Conservation (phyloP, 2,888 invertebrate species). For the Amphimallon solstitiale region DNA sequence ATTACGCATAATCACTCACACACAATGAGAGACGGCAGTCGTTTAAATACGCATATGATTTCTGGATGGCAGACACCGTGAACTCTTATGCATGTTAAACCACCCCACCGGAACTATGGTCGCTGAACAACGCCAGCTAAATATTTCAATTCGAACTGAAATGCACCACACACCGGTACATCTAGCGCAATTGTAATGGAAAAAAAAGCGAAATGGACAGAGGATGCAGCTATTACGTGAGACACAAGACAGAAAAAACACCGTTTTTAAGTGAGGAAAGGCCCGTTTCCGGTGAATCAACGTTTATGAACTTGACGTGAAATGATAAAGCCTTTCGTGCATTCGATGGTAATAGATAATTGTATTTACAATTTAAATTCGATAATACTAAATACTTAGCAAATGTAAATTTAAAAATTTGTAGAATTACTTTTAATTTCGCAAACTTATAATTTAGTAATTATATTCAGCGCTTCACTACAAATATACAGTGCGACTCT, state of each 20-base stretch:
- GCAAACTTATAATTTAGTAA: too few species aligned
- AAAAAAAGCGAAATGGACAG: slow-evolving; percentile 35
- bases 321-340: slow-evolving; percentile 18
- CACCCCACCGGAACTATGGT: slow-evolving; percentile 53
- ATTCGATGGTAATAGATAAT: too few species aligned
- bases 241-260: slow-evolving; percentile 40
- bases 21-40: slow-evolving; percentile 22
- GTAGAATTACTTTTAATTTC: too few species aligned
- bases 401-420: too few species aligned
- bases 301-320: slow-evolving; percentile 46
- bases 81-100: slow-evolving; percentile 48
- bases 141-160: slow-evolving; percentile 36
- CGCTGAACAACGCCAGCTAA: slow-evolving; percentile 46
- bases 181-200: slow-evolving; percentile 16
- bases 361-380: too few species aligned
- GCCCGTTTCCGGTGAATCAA: slow-evolving; percentile 55
- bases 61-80: slow-evolving; percentile 47
- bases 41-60: slow-evolving; percentile 37
- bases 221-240: slow-evolving; percentile 38
- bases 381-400: too few species aligned
- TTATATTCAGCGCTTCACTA: too few species aligned
- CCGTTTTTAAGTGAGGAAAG: slow-evolving; percentile 50
- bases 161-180: slow-evolving; percentile 32
- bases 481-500: too few species aligned
- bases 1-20: slow-evolving; percentile 10